These are phyloP conservation scores for Copsychus sechellarum DNA, from an alignment of 2,113 vertebrate genomes.

Conservation along the genomic window DNA sequence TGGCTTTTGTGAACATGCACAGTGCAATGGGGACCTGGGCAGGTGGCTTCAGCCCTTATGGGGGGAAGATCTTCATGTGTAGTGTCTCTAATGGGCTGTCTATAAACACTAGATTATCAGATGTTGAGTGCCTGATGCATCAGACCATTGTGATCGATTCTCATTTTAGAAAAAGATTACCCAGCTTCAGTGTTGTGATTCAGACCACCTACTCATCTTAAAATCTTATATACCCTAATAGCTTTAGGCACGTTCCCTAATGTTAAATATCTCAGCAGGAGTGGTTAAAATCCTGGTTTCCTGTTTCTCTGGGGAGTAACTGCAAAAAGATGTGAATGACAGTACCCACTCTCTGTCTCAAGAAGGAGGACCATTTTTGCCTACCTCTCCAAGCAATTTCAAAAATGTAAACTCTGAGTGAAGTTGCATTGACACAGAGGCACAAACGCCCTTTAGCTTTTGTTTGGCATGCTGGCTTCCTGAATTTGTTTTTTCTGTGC, in stretches of 20 bases:
- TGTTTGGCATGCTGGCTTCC: rapidly evolving
- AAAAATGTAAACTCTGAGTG: not conserved
- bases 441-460: not conserved
- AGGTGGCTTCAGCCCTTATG: not conserved
- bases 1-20: not conserved
- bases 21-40: not conserved
- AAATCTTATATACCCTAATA: not conserved
- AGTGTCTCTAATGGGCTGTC: not conserved
- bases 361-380: not conserved
- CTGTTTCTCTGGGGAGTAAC: not conserved
- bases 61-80: not conserved
- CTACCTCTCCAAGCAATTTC: not conserved
- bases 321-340: not conserved
- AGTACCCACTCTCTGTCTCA: not conserved
- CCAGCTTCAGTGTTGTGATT: not conserved
- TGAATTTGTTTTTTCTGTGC: not conserved
- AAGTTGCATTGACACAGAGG: not conserved
- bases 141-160: not conserved
- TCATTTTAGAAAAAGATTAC: not conserved
- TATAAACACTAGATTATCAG: not conserved
- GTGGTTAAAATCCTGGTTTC: not conserved
- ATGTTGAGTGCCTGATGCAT: not conserved
- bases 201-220: not conserved
- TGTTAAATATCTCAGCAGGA: not conserved
- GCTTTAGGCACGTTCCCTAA: not conserved